Base-by-base conservation (phyloP, 2,888 invertebrate genomes). In the Nomada flava region DNA sequence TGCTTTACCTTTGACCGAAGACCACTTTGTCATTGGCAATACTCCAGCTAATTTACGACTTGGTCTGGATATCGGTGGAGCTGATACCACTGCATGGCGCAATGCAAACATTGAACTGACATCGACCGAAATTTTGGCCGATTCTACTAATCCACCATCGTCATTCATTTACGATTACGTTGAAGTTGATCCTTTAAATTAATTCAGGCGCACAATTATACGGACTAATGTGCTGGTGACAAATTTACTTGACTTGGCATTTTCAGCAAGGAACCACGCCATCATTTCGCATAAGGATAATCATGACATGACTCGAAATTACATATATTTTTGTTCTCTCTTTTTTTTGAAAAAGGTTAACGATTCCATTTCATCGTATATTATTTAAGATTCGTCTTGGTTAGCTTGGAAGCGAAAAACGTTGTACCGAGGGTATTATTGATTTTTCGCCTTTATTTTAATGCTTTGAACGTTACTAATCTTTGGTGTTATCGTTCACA, bases 1-100 rank as follows among this genome's bases (percentile, higher is more conserved):
- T 83, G 92, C 95, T 81, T 93, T 95, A 90, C 95, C 96, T 18
- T 92, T 96, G 76, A 95, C 95, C 9, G 95, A 96, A 86, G 94
- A 95, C 2, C 95, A 95, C 90, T 95, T 95, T 86, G 94, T 94
- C 47, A 94, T 95, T 87, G 94, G 94, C 52, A 94, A 94, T 84
- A 93, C 93, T 64, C 94, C 94, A 2, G 89, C 91, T 57, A 94
- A 94, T 80, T 87, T 94, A 79, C 93, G 94, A 69, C 90, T 94
- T 77, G 94, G 94, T 55, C 89, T 94, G 65, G 94, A 94, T 80
- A 92, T 94, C 53, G 92, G 89, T 15, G 93, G 92, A 20, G 91
- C 89, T 2, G 93, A 93, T 73, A 91, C 93, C 29, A 91, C 92
- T 83, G 89, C 88, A 44, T 94, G 94, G 93, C 88, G 85, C 62